Evolutionary conservation across 2,113 vertebrate genomes (phyloP).

Genomic region (Emberiza fucata): DNA sequence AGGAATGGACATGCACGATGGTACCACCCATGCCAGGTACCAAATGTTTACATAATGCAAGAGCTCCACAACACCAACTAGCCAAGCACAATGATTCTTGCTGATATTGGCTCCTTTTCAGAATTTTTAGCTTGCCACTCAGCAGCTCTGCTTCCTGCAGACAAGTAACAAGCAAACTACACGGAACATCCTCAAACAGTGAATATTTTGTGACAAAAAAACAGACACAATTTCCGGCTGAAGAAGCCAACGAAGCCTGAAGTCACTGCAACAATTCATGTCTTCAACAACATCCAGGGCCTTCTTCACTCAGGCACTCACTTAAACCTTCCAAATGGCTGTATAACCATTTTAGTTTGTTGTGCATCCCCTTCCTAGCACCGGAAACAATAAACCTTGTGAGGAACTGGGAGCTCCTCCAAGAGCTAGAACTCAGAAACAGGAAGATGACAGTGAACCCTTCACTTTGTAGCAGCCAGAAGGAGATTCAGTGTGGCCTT

Average conservation of each 20-base stretch:
- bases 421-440: not conserved
- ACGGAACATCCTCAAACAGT: not conserved
- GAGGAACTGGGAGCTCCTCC: not conserved
- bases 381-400: not conserved
- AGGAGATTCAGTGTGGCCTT: not conserved
- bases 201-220: not conserved
- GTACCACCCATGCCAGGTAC: not conserved
- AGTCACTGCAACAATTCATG: rapidly evolving
- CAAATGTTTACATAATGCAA: not conserved
- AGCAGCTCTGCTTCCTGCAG: not conserved
- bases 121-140: not conserved
- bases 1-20: not conserved
- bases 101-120: not conserved
- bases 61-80: not conserved
- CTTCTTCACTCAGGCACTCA: not conserved
- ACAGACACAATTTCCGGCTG: not conserved
- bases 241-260: not conserved
- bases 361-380: not conserved
- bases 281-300: not conserved
- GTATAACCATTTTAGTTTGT: not conserved
- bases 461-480: not conserved
- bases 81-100: not conserved
- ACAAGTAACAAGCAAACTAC: not conserved
- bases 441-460: not conserved
- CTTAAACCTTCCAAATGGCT: not conserved